phyloP scores from a whole-genome alignment of 2,888 invertebrate species.

The Diaprepes abbreviatus region DNA sequence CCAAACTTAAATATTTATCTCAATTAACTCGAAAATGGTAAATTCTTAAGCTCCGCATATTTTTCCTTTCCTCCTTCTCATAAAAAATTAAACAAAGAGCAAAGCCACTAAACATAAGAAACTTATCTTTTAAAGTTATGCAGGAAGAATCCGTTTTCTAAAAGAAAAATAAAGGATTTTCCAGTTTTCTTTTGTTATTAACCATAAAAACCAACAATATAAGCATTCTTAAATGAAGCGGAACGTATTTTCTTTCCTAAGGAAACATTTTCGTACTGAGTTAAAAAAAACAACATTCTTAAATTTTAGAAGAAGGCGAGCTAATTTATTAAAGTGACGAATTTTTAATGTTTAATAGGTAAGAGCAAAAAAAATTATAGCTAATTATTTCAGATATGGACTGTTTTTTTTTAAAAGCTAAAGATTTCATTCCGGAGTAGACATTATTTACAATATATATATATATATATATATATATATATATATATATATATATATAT shows the following conservation, averaged over 20 bases:
- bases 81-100: slow-evolving; percentile 18
- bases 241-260: slow-evolving; percentile 23
- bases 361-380: too few species aligned
- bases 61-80: not conserved
- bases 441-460: too few species aligned
- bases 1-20: slow-evolving; percentile 6
- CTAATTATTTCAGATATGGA: too few species aligned
- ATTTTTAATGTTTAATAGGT: too few species aligned
- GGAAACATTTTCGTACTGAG: slow-evolving; percentile 19
- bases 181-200: slow-evolving; percentile 30
- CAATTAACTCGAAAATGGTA: slow-evolving; percentile 5
- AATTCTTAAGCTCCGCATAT: not conserved
- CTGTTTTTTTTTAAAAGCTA: too few species aligned
- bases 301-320: slow-evolving; percentile 12
- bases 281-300: slow-evolving; percentile 11
- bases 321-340: slow-evolving; percentile 32
- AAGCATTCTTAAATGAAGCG: slow-evolving; percentile 39
- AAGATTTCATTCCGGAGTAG: too few species aligned
- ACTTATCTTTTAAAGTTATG: slow-evolving; percentile 18
- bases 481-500: too few species aligned
- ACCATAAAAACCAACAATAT: slow-evolving; percentile 28
- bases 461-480: too few species aligned
- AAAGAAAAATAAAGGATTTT: slow-evolving; percentile 8
- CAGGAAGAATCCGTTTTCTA: slow-evolving; percentile 1
- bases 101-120: slow-evolving; percentile 10